Evolutionary conservation across 2,888 invertebrate species (phyloP), one percentile per base, ranked within the genome.

Genomic region (Tachina grossa): DNA sequence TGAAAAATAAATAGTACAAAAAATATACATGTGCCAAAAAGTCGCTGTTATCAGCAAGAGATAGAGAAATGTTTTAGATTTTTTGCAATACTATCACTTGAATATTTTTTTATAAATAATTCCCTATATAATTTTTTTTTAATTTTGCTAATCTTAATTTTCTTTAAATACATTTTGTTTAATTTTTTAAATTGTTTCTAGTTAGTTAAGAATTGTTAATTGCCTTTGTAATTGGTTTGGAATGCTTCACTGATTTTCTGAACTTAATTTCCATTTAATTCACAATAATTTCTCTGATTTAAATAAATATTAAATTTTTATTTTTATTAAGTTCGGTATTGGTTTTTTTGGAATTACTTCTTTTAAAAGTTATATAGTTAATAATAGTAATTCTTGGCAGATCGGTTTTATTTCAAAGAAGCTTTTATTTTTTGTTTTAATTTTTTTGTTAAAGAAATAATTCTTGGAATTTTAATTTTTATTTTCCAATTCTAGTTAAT

Each of bases 171-270:
- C 31, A 31, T 31, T 41, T 41, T 13, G 41, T 53, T 68, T 71
- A 66, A 31, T 9, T 19, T 84, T 90, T 90, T 89, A 89, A 90
- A 91, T 91, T 90, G 89, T 91, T 91, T 91, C 90, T 91, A 91
- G 89, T 90, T 90, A 89, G 91, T 91, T 91, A 88, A 88, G 88
- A 84, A 88, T 90, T 86, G 90, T 90, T 91, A 91, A 91, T 91
- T 91, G 91, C 88, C 90, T 89, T 86, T 90, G 89, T 91, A 91
- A 91, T 91, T 91, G 89, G 90, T 90, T 91, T 90, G 85, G 84
- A 86, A 85, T 88, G 91, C 91, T 87, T 90, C 90, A 85, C 84
- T 90, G 88, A 86, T 65, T 80, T 76, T 80, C 22, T 85, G 83
- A 83, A 83, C 75, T 85, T 49, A 41, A 55, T 80, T 76, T 49